Evolutionary conservation across 1,140 invertebrate genomes (phyloP).

Genomic region (Bombus haemorrhoidalis): DNA sequence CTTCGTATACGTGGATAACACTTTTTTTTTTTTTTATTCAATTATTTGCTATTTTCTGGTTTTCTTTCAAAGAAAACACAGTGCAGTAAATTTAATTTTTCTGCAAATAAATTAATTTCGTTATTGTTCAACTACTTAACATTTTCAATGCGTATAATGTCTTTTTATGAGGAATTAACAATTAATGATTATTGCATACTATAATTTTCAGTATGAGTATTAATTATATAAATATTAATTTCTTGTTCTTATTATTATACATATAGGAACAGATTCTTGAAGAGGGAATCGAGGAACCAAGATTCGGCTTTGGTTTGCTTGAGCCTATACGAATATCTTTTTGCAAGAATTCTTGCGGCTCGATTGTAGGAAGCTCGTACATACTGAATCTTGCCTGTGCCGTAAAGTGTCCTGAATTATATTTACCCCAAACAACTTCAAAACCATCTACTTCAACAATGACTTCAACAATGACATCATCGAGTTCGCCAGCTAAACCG

Average conservation of each 20-base stretch:
- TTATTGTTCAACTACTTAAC: neutral
- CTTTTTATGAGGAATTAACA: no score
- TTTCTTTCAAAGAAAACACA: neutral
- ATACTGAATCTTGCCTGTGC: conserved; percentile 12
- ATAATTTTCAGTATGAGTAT: no score
- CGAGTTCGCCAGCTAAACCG: neutral
- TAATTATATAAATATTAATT: neutral
- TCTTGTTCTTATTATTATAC: neutral
- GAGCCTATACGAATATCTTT: neutral
- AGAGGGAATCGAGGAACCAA: neutral
- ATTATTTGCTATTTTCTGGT: neutral
- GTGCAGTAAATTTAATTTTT: neutral
- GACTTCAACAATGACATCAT: neutral
- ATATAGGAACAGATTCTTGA: neutral
- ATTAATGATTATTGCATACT: neutral
- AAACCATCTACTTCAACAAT: neutral
- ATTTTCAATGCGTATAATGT: no score
- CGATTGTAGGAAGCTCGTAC: neutral
- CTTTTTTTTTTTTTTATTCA: neutral
- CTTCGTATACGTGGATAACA: no score
- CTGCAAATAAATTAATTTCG: neutral
- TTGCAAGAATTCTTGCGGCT: conserved; percentile 7
- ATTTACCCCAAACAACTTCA: conserved; percentile 13
- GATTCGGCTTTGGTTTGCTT: conserved; percentile 41
- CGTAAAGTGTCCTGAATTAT: conserved; percentile 55